Conservation (phyloP, 37 sponge, comb jelly and placozoan genomes). For the Eunapius fragilis region DNA sequence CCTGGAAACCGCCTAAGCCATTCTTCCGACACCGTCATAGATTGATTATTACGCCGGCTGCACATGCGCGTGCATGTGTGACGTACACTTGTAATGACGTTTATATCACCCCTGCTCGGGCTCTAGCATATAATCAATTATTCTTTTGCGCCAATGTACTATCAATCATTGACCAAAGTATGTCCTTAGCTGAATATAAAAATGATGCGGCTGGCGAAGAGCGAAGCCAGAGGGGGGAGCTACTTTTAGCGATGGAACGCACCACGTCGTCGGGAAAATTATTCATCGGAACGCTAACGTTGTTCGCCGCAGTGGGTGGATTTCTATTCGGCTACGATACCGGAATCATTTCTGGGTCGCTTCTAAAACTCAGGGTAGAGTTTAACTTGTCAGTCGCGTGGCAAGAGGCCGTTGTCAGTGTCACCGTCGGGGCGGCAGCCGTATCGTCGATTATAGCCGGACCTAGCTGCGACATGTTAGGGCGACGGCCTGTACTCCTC, state of each 20-base stretch:
- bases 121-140: too few relatives aligned
- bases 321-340: constrained; percentile 96
- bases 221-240: not conserved
- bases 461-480: constrained; percentile 53
- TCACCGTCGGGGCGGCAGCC: constrained; percentile 84
- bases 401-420: constrained; percentile 82
- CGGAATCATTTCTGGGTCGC: constrained; percentile 91
- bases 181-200: too few relatives aligned
- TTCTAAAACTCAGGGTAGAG: constrained; percentile 52
- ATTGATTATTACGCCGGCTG: too few relatives aligned
- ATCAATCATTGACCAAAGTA: too few relatives aligned
- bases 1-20: too few relatives aligned
- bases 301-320: constrained; percentile 69
- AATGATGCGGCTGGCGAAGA: too few relatives aligned
- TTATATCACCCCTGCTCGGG: too few relatives aligned
- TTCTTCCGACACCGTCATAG: too few relatives aligned
- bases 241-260: not conserved
- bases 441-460: constrained; percentile 73
- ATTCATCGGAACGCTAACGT: constrained; percentile 25
- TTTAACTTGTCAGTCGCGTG: constrained; percentile 44
- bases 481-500: constrained; percentile 74
- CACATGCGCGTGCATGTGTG: too few relatives aligned
- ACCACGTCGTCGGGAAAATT: not conserved
- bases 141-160: too few relatives aligned
- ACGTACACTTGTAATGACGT: too few relatives aligned